Conservation (phyloP, 64 coral and sea anemone genomes). For the Stichodactyla mertensii region DNA sequence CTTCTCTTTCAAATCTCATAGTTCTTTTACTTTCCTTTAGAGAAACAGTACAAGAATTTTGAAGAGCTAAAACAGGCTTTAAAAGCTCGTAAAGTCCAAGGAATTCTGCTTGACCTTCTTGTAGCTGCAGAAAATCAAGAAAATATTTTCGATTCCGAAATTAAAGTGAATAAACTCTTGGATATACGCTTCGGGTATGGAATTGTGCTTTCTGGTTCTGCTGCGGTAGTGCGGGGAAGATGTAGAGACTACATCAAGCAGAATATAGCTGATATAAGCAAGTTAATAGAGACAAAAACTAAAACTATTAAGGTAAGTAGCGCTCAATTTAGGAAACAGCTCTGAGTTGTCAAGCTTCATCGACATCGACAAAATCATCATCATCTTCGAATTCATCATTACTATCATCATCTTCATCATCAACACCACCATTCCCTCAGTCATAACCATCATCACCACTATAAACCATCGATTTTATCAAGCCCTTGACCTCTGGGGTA, state of each 20-base stretch:
- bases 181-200: conserved; percentile 44
- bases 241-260: conserved; percentile 46
- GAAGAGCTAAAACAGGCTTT: conserved; percentile 34
- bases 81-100: conserved; percentile 35
- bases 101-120: conserved; percentile 48
- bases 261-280: conserved; percentile 35
- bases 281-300: conserved; percentile 22
- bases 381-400: too few species aligned
- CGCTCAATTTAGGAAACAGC: background rate
- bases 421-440: too few species aligned
- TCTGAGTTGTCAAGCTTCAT: too few species aligned
- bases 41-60: conserved; percentile 26
- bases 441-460: too few species aligned
- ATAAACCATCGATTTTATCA: too few species aligned
- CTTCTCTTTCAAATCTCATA: too few species aligned
- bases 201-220: conserved; percentile 33
- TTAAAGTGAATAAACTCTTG: conserved; percentile 52
- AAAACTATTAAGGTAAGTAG: conserved; percentile 36
- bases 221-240: conserved; percentile 11
- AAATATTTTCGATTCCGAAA: conserved; percentile 3
- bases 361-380: too few species aligned
- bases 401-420: too few species aligned
- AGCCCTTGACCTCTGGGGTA: too few species aligned
- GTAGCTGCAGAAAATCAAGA: conserved; percentile 55
- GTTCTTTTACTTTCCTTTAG: background rate